phyloP scores from a whole-genome alignment of 2,888 invertebrate species.

The Belgica antarctica region DNA sequence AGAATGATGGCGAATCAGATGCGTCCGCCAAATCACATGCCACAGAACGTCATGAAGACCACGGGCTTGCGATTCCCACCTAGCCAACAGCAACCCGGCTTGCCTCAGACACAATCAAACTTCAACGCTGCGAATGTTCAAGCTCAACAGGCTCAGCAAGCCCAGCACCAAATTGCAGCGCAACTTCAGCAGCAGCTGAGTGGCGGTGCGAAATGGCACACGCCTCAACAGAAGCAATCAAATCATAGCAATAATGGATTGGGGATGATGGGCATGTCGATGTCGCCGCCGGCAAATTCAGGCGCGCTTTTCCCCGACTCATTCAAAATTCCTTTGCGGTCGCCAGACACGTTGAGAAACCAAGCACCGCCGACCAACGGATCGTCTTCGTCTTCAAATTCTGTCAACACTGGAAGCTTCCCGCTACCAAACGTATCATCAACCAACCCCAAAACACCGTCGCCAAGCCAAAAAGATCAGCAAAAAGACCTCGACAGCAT shows the following conservation, averaged over 20 bases:
- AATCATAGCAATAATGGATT: conserved; percentile 45
- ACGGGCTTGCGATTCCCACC: conserved; percentile 1
- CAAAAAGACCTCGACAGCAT: conserved; percentile 65
- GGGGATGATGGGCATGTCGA: not conserved
- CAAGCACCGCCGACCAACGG: conserved; percentile 47
- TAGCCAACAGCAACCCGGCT: not conserved
- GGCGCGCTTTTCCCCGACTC: conserved; percentile 26
- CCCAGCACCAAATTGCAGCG: conserved; percentile 55
- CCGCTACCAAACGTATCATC: conserved; percentile 65
- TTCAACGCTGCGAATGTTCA: conserved; percentile 10
- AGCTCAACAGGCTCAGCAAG: conserved; percentile 50
- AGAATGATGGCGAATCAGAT: conserved; percentile 33
- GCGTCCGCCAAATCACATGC: conserved; percentile 28
- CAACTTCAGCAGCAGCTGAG: conserved; percentile 55
- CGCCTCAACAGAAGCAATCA: conserved; percentile 62
- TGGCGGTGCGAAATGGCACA: conserved; percentile 71
- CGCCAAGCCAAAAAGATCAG: conserved; percentile 66
- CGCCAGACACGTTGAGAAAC: conserved; percentile 52
- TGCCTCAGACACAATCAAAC: not conserved
- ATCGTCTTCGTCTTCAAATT: conserved; percentile 48
- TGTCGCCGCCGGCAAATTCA: conserved; percentile 10
- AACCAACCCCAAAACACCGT: conserved; percentile 82
- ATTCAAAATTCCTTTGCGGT: conserved; percentile 55
- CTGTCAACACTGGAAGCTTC: conserved; percentile 56
- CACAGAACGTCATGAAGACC: conserved; percentile 32